Evolutionary conservation across 1,140 invertebrate genomes (phyloP).

Genomic region (Melanaphis sacchari): DNA sequence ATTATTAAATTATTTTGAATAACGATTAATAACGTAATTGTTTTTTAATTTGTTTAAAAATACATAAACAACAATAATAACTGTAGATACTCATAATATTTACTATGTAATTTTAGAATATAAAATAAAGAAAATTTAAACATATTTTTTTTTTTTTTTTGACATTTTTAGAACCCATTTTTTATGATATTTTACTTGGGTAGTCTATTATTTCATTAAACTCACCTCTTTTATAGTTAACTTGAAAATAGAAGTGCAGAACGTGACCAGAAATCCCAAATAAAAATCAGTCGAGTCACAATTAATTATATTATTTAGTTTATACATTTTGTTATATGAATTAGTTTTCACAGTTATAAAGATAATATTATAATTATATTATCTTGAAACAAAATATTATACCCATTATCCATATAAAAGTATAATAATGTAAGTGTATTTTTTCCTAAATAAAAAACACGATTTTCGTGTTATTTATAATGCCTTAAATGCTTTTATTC

Average conservation of each 20-base stretch:
- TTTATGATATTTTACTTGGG: not conserved
- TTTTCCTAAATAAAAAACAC: not conserved
- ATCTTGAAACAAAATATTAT: not conserved
- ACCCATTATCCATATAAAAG: not conserved
- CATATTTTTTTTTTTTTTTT: not conserved
- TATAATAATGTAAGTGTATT: not conserved
- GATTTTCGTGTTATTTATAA: not conserved
- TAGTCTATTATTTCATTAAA: slow-evolving; percentile 3
- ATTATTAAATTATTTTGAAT: not conserved
- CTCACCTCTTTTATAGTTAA: not conserved
- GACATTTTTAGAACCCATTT: not conserved
- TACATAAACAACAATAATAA: not conserved
- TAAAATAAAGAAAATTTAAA: not conserved
- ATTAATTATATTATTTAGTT: slow-evolving; percentile 37
- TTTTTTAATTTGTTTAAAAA: not conserved
- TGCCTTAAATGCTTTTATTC: not conserved
- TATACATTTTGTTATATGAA: slow-evolving; percentile 14
- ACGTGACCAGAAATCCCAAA: slow-evolving; percentile 16
- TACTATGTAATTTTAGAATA: not conserved
- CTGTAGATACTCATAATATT: not conserved
- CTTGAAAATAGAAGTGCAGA: not conserved
- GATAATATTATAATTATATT: not conserved
- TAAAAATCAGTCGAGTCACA: slow-evolving; percentile 4
- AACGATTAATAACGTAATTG: not conserved
- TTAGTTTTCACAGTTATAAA: not conserved